Evolutionary conservation across 2,113 vertebrate species (phyloP).

Genomic region (Leiothrix lutea): DNA sequence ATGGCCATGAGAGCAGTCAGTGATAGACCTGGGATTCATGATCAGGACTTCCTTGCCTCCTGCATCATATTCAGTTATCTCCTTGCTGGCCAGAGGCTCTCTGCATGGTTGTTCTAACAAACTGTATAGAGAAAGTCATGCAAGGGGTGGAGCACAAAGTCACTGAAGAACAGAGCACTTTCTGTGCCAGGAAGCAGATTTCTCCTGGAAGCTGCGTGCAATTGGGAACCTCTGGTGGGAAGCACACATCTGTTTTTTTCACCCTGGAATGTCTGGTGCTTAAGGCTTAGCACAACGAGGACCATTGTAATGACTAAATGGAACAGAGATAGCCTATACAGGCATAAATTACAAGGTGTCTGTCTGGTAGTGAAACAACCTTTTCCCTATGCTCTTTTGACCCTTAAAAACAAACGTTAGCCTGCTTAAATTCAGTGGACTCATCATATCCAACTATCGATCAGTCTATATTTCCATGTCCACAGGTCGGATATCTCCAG

Average conservation of each 20-base stretch:
- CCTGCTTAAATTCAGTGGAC: constrained; percentile 30
- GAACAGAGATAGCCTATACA: constrained; percentile 46
- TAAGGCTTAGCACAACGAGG: constrained; percentile 65
- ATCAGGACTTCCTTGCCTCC: constrained; percentile 38
- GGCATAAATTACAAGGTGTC: constrained; percentile 66
- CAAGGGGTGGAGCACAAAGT: constrained; percentile 59
- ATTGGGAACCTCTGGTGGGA: constrained; percentile 49
- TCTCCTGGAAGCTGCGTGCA: constrained; percentile 50
- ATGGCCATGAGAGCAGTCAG: constrained; percentile 1
- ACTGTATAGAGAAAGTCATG: constrained; percentile 50
- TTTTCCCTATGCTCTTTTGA: constrained; percentile 28
- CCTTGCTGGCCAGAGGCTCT: constrained; percentile 37
- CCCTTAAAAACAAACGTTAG: not conserved
- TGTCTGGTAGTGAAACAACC: constrained; percentile 36
- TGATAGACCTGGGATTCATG: constrained; percentile 2
- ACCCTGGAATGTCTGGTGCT: constrained; percentile 66
- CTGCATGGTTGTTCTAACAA: not conserved
- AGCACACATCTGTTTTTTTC: constrained; percentile 44
- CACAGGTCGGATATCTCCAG: constrained; percentile 90
- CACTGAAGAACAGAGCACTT: constrained; percentile 40
- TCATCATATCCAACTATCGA: not conserved
- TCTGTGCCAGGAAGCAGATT: constrained; percentile 58
- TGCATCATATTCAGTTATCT: not conserved
- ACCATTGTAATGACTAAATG: constrained; percentile 58
- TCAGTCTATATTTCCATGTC: constrained; percentile 90